A percentile compares a stretch with the other conserved stretches of the same genome.
Conservation (phyloP, 2,113 vertebrate species). For the Pleuronectes platessa region DNA sequence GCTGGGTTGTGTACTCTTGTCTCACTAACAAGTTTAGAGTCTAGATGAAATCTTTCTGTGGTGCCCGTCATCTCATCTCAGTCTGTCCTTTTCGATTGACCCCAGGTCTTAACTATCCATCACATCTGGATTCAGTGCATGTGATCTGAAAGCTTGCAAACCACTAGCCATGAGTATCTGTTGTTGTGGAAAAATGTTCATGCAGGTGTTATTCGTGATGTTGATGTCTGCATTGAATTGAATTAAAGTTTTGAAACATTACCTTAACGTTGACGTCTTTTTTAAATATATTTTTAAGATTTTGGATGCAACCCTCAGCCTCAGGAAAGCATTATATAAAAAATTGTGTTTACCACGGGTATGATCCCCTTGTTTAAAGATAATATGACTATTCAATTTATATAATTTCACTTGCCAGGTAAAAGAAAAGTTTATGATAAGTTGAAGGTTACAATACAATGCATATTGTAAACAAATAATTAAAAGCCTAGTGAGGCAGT, state of each 20-base stretch:
- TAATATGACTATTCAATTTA: no score
- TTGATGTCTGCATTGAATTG: not conserved
- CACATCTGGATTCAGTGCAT: not conserved
- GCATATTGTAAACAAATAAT: no score
- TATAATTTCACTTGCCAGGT: no score
- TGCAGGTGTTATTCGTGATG: not conserved
- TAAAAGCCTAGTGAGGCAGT: no score
- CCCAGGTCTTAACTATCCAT: not conserved
- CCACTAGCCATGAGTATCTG: not conserved
- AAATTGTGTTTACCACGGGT: not conserved
- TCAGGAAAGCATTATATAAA: not conserved
- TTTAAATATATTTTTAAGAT: not conserved
- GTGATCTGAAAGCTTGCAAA: constrained; percentile 1
- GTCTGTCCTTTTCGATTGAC: not conserved
- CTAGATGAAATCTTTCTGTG: not conserved
- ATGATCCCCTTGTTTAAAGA: no score
- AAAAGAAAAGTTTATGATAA: no score
- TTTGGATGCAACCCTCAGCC: not conserved
- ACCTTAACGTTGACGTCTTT: not conserved
- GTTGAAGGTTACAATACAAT: not conserved
- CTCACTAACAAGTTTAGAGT: constrained; percentile 2
- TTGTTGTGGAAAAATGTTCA: constrained; percentile 12
- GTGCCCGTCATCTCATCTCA: not conserved
- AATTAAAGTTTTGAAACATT: constrained; percentile 29
- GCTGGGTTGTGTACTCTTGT: not conserved